phyloP scores from a whole-genome alignment of 2,113 vertebrate genomes.

The Sigmodon hispidus region DNA sequence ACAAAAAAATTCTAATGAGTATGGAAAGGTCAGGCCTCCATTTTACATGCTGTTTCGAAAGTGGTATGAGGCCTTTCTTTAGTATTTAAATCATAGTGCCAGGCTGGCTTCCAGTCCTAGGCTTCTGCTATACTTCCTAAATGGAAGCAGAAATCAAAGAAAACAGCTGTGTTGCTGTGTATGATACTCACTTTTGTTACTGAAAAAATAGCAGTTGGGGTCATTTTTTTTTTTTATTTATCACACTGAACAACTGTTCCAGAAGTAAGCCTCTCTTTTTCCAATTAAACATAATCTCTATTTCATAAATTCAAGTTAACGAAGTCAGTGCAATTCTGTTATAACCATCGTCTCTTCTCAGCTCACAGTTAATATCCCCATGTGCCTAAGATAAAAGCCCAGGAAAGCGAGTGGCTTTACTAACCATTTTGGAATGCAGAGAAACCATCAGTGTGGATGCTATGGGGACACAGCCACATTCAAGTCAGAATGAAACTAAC shows the following conservation, averaged over 20 bases:
- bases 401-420: constrained; percentile 31
- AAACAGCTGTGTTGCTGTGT: constrained; percentile 55
- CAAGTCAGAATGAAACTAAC: neutral
- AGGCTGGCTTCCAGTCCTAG: constrained; percentile 46
- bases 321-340: constrained; percentile 48
- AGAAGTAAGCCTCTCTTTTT: constrained; percentile 61
- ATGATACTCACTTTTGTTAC: constrained; percentile 30
- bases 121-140: constrained; percentile 43
- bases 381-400: constrained; percentile 13
- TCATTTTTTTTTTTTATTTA: constrained; percentile 57
- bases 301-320: constrained; percentile 62
- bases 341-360: constrained; percentile 41
- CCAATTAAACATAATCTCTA: constrained; percentile 65
- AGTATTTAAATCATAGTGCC: constrained; percentile 15
- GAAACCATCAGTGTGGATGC: neutral
- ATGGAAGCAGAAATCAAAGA: constrained; percentile 55
- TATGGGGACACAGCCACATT: neutral
- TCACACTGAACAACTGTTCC: constrained; percentile 52
- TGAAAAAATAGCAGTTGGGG: constrained; percentile 54
- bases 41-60: constrained; percentile 44
- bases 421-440: constrained; percentile 51
- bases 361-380: constrained; percentile 48
- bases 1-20: constrained; percentile 4
- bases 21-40: constrained; percentile 14
- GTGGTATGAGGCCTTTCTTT: neutral